Evolutionary conservation across 1,140 invertebrate genomes (phyloP).

Genomic region (Drosophila ogumai): DNA sequence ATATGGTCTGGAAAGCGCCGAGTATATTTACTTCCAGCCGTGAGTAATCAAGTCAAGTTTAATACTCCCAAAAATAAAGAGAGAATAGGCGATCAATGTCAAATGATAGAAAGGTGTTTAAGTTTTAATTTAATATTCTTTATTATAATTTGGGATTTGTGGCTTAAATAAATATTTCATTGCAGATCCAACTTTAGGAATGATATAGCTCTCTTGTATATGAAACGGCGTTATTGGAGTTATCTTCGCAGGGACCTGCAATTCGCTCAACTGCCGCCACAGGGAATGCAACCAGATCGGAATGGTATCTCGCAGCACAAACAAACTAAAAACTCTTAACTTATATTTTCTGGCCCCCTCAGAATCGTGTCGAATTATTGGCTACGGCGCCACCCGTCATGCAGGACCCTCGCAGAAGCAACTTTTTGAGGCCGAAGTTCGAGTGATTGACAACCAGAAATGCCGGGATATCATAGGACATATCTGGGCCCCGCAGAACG

Average conservation of each 20-base stretch:
- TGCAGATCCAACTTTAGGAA: conserved; percentile 75
- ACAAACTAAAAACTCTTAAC: not conserved
- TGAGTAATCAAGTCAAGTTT: conserved; percentile 58
- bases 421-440: conserved; percentile 68
- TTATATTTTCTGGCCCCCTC: not conserved
- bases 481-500: conserved; percentile 77
- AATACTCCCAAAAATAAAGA: conserved; percentile 18
- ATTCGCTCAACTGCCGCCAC: conserved; percentile 64
- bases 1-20: conserved; percentile 60
- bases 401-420: conserved; percentile 66
- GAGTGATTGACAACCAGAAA: conserved; percentile 64
- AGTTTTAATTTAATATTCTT: not conserved
- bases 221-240: conserved; percentile 46
- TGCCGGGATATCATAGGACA: conserved; percentile 74
- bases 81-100: conserved; percentile 5
- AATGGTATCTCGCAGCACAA: conserved; percentile 41
- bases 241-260: conserved; percentile 17
- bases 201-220: conserved; percentile 70
- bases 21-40: conserved; percentile 82
- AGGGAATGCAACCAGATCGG: conserved; percentile 59
- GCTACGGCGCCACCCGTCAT: conserved; percentile 73
- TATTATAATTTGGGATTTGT: too few species aligned
- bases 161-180: not conserved
- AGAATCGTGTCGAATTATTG: conserved; percentile 78
- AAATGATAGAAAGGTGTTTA: not conserved